These are phyloP conservation scores for Pseudomyrmex pallidus DNA, from an alignment of 1,140 invertebrate genomes.

Conservation along the genomic window DNA sequence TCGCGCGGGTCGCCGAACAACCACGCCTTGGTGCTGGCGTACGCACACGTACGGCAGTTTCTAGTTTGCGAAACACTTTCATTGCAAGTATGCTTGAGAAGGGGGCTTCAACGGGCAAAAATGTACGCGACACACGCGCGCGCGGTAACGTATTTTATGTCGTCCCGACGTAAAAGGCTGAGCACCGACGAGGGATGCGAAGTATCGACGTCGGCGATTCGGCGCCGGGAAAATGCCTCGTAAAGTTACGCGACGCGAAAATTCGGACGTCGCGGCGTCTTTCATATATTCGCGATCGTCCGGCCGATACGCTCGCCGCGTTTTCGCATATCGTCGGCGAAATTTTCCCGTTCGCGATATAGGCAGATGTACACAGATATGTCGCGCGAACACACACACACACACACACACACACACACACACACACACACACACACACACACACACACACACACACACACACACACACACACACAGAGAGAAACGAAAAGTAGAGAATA, in stretches of 20 bases:
- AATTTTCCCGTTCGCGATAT: background rate
- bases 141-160: conserved; percentile 54
- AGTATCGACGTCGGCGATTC: conserved; percentile 34
- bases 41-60: conserved; percentile 12
- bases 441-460: background rate
- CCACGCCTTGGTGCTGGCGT: conserved; percentile 34
- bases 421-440: background rate
- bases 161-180: conserved; percentile 46
- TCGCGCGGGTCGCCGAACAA: conserved; percentile 25
- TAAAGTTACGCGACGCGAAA: conserved; percentile 53
- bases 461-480: background rate
- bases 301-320: background rate
- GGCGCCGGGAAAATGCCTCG: conserved; percentile 47
- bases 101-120: conserved; percentile 4
- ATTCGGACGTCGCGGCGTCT: conserved; percentile 35
- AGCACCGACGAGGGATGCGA: background rate
- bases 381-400: background rate
- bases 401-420: background rate
- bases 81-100: conserved; percentile 42
- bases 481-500: background rate
- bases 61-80: conserved; percentile 56
- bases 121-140: conserved; percentile 29
- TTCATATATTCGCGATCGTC: conserved; percentile 7
- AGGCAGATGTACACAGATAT: background rate
- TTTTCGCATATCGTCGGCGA: background rate